Evolutionary conservation across 1,140 invertebrate species (phyloP).

Genomic region (Sitobion miscanthi): DNA sequence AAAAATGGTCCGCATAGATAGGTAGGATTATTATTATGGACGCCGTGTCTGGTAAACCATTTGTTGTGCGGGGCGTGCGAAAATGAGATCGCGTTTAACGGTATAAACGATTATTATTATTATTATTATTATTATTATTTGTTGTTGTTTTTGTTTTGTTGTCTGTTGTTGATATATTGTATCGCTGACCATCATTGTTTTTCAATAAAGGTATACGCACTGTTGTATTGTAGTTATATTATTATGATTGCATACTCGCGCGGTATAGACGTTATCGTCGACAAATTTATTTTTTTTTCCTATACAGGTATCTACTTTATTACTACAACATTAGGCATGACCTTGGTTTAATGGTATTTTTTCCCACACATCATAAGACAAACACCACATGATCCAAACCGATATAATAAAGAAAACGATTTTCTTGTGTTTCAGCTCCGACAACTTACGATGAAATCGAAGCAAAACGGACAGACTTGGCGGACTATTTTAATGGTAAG

Average conservation of each 20-base stretch:
- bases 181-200: not conserved
- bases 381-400: not conserved
- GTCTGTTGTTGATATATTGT: not conserved
- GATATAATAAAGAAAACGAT: not conserved
- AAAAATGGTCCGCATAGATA: not conserved
- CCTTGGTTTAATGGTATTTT: not conserved
- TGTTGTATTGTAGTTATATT: not conserved
- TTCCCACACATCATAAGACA: not conserved
- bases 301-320: not conserved
- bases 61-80: not conserved
- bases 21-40: not conserved
- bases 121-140: too few species aligned
- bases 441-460: constrained; percentile 61
- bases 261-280: not conserved
- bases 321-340: not conserved
- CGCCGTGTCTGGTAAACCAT: not conserved
- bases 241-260: not conserved
- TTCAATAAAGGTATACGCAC: not conserved
- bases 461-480: constrained; percentile 52
- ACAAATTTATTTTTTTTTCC: not conserved
- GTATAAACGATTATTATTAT: not conserved
- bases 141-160: too few species aligned
- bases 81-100: not conserved
- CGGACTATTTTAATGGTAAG: constrained; percentile 32
- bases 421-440: constrained; percentile 55